Evolutionary conservation across 2,113 vertebrate species (phyloP).

Genomic region (Myotis lucifugus): DNA sequence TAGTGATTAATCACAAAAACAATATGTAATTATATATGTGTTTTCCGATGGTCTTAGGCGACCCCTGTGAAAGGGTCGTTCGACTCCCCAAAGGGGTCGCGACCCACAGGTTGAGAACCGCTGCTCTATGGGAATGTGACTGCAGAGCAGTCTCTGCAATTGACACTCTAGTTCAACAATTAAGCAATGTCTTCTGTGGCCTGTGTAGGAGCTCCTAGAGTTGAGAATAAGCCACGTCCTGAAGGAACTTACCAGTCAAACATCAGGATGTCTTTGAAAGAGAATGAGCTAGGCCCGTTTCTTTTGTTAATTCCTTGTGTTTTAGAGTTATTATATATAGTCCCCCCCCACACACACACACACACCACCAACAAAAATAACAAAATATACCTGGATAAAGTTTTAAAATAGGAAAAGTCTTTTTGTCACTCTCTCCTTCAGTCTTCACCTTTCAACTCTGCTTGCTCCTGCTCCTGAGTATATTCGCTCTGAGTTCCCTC

Average conservation of each 20-base stretch:
- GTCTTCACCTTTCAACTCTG: not conserved
- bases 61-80: no score
- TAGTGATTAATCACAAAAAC: no score
- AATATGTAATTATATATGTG: no score
- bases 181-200: not conserved
- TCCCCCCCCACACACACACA: not conserved
- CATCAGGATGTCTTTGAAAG: not conserved
- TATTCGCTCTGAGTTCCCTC: not conserved
- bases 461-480: not conserved
- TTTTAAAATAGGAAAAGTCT: not conserved
- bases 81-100: no score
- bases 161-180: not conserved
- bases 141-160: not conserved
- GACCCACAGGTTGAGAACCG: no score
- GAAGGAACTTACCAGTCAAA: not conserved
- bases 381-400: not conserved
- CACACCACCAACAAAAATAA: not conserved
- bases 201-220: not conserved
- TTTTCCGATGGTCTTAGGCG: no score
- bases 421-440: not conserved
- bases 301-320: not conserved
- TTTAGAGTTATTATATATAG: not conserved
- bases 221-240: not conserved
- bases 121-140: not conserved
- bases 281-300: not conserved